Conservation (phyloP, 2,888 invertebrate species). For the Mythimna impura region DNA sequence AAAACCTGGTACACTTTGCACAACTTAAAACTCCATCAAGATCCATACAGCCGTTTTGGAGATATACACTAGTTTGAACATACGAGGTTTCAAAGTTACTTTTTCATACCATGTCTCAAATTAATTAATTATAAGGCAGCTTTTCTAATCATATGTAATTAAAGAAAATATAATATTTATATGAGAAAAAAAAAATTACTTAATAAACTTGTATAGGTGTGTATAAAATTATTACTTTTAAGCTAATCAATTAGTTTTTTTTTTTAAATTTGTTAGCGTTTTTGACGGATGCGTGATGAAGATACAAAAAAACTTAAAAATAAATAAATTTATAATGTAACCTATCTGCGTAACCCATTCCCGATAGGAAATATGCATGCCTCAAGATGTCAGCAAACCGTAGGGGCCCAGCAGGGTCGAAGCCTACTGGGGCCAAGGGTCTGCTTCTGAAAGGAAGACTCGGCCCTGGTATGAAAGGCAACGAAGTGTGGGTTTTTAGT, state of each 20-base stretch:
- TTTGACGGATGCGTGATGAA: neutral
- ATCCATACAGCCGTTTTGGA: neutral
- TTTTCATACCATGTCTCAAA: conserved; percentile 43
- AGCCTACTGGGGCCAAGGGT: too few relatives aligned
- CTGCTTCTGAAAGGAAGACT: too few relatives aligned
- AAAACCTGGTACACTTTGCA: too few relatives aligned
- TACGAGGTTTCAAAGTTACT: conserved; percentile 8
- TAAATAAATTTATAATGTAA: neutral
- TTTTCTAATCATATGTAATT: conserved; percentile 47
- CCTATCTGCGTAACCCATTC: neutral
- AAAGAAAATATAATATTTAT: conserved; percentile 62
- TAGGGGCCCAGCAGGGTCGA: too few relatives aligned
- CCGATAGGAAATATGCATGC: too few relatives aligned
- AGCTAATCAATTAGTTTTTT: conserved; percentile 30
- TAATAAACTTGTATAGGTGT: conserved; percentile 58
- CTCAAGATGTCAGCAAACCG: too few relatives aligned
- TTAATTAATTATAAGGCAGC: conserved; percentile 56
- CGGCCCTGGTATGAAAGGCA: too few relatives aligned
- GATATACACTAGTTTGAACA: conserved; percentile 2
- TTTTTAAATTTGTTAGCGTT: conserved; percentile 34
- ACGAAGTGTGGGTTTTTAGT: too few relatives aligned
- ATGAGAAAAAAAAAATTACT: conserved; percentile 38
- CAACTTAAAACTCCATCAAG: neutral
- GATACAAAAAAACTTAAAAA: neutral
- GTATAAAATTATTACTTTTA: conserved; percentile 58